Conservation (phyloP, 2,113 vertebrate genomes). For the Cettia cetti region DNA sequence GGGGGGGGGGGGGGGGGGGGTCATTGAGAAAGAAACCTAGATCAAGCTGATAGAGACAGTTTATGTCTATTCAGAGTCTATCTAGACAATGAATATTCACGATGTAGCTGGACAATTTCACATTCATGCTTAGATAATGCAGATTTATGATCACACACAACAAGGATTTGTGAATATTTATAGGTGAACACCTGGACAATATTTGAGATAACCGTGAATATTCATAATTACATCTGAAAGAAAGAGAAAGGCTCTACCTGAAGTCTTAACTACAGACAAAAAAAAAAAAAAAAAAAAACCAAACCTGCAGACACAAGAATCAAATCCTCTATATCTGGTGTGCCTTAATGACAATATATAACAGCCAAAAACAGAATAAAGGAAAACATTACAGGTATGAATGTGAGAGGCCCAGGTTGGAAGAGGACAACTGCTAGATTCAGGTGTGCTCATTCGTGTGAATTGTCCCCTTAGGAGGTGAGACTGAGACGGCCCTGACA, state of each 20-base stretch:
- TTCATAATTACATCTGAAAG: constrained; percentile 23
- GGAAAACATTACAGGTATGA: not conserved
- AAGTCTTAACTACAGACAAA: not conserved
- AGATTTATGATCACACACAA: constrained; percentile 60
- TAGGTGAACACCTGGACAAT: constrained; percentile 50
- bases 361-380: not conserved
- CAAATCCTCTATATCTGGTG: not conserved
- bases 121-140: constrained; percentile 38
- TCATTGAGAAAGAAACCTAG: not conserved
- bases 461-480: not conserved
- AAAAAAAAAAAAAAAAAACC: not conserved
- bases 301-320: not conserved
- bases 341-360: not conserved
- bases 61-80: constrained; percentile 18
- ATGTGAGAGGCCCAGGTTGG: not conserved
- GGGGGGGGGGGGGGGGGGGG: too few relatives aligned
- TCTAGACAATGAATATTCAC: constrained; percentile 55
- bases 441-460: not conserved
- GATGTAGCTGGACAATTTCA: constrained; percentile 42
- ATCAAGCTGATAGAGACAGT: constrained; percentile 9
- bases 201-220: not conserved
- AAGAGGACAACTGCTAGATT: not conserved
- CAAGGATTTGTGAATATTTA: constrained; percentile 66
- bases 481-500: not conserved
- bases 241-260: not conserved